Evolutionary conservation across 1,140 invertebrate genomes (phyloP), one percentile per base, ranked within the genome.

Genomic region (Asbolus verrucosus): DNA sequence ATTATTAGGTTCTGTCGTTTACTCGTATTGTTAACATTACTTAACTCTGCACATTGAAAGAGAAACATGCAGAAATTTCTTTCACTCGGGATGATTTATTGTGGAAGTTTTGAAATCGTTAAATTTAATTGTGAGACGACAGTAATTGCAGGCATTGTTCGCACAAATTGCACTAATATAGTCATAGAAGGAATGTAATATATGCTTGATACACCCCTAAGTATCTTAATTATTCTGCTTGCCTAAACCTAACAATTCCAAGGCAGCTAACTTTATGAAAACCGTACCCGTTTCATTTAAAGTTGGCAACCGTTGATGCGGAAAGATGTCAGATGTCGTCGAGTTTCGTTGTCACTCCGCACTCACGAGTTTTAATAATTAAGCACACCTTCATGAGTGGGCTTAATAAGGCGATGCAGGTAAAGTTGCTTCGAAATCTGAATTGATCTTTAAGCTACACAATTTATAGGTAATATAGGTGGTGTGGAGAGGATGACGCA

Each of bases 141-240:
- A 54, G 46, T 54, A 54, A 54, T 54, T 54, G 46, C 46, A 54
- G 16, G 46, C 19, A 54, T 54, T 54, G 46, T 54, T 54, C 46
- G 46, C 46, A 54, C 46, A 63, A 63, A 63, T 63, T 63, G 33
- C 39, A 63, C 33, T 63, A 63, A 63, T 63, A 63, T 39, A 63
- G 61, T 63, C 61, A 39, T 63, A 63, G 33, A 63, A 63, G 61
- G 61, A 63, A 63, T 63, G 61, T 63, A 63, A 63, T 63, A 39
- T 63, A 63, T 63, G 61, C 61, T 39, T 63, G 33, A 63, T 63
- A 63, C 61, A 41, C 61, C 61, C 61, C 33, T 63, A 63, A 63
- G 61, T 41, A 63, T 63, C 61, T 63, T 63, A 63, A 63, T 63
- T 63, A 63, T 63, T 63, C 61, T 63, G 61, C 61, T 63, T 39